These are phyloP conservation scores for Conus betulinus DNA, from an alignment of 1,140 invertebrate species.

Conservation along the genomic window DNA sequence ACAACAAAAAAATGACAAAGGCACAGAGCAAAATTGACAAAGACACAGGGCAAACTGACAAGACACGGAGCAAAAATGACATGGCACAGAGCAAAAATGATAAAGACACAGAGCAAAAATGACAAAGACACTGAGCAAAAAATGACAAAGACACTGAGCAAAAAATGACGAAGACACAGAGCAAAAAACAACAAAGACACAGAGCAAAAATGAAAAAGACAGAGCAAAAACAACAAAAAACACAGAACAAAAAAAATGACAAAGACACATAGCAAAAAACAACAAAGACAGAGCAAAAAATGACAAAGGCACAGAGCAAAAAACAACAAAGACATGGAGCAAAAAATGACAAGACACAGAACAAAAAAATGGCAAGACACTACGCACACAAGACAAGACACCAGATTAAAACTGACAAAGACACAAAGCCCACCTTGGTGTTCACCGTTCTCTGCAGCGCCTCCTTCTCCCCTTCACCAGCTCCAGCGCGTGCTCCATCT, in stretches of 20 bases:
- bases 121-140: too few relatives aligned
- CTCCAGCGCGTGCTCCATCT: conserved; percentile 60
- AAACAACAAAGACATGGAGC: background rate
- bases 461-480: conserved; percentile 64
- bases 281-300: background rate
- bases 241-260: too few relatives aligned
- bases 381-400: too few relatives aligned
- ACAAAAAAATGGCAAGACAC: too few relatives aligned
- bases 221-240: conserved; percentile 1
- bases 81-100: background rate
- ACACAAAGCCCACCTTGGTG: conserved; percentile 54
- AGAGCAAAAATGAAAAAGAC: too few relatives aligned
- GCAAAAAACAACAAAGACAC: too few relatives aligned
- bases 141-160: too few relatives aligned
- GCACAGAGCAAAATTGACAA: too few relatives aligned
- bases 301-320: background rate
- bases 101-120: too few relatives aligned
- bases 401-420: too few relatives aligned
- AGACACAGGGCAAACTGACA: background rate
- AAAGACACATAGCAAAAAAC: background rate
- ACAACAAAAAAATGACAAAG: too few relatives aligned
- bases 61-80: background rate
- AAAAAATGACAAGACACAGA: background rate
- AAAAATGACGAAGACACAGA: too few relatives aligned
- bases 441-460: conserved; percentile 56